These are phyloP conservation scores for Nomada ferruginata DNA, from an alignment of 2,888 invertebrate species.

Conservation along the genomic window DNA sequence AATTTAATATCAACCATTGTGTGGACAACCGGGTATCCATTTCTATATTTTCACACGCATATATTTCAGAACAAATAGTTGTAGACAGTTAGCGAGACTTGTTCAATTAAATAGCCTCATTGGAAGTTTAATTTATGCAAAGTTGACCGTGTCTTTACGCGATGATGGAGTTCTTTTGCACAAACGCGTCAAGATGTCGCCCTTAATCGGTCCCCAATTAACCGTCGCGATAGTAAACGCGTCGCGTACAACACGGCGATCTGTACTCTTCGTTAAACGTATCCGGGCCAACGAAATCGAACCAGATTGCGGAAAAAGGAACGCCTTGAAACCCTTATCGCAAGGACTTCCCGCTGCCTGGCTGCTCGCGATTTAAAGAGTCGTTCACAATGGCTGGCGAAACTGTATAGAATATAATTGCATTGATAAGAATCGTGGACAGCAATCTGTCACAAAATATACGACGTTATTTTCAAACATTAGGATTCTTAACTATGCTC, in stretches of 20 bases:
- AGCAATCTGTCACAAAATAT: neutral
- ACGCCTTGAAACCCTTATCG: conserved; percentile 59
- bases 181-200: conserved; percentile 38
- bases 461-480: neutral
- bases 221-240: conserved; percentile 29
- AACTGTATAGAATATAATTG: neutral
- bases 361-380: conserved; percentile 13
- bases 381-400: conserved; percentile 34
- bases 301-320: conserved; percentile 58
- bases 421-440: neutral
- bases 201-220: conserved; percentile 60
- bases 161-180: conserved; percentile 17
- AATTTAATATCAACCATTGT: too few relatives aligned
- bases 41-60: neutral
- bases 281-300: conserved; percentile 61
- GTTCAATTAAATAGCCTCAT: conserved; percentile 28
- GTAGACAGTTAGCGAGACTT: neutral
- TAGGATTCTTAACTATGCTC: neutral
- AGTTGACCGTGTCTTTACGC: conserved; percentile 41
- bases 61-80: neutral
- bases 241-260: conserved; percentile 14
- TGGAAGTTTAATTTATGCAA: conserved; percentile 50
- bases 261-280: conserved; percentile 38
- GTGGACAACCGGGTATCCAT: too few relatives aligned
- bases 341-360: conserved; percentile 49